phyloP scores from a whole-genome alignment of 2,888 invertebrate species.

The Cephus nigrinus region DNA sequence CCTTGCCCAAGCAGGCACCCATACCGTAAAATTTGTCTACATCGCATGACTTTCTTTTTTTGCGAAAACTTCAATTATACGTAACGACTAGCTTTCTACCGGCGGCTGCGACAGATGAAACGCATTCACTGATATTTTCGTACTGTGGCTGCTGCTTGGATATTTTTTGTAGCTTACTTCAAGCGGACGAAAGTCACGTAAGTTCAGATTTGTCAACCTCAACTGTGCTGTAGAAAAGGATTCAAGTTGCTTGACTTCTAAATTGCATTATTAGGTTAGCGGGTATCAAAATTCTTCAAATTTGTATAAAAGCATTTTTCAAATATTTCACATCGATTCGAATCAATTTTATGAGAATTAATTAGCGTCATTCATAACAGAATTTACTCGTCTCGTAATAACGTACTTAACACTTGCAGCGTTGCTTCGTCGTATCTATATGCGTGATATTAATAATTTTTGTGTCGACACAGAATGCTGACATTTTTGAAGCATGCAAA shows the following conservation, averaged over 20 bases:
- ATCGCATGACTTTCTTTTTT: not conserved
- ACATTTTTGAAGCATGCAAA: not conserved
- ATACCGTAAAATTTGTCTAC: constrained; percentile 5
- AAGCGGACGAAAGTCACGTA: not conserved
- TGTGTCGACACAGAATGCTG: not conserved
- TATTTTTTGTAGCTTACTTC: not conserved
- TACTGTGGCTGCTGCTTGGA: not conserved
- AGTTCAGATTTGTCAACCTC: not conserved
- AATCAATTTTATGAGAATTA: not conserved
- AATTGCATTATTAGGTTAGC: not conserved
- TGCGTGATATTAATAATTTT: not conserved
- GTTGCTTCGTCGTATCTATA: not conserved
- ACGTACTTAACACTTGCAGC: not conserved
- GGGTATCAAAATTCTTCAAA: not conserved
- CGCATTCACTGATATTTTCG: not conserved
- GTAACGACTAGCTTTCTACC: not conserved
- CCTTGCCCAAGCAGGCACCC: constrained; percentile 23
- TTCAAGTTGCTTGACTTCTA: not conserved
- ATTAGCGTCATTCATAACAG: not conserved
- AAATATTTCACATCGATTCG: not conserved
- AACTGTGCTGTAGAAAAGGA: not conserved
- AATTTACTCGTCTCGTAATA: not conserved
- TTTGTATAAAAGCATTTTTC: not conserved
- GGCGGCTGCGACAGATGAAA: not conserved
- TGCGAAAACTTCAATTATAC: not conserved